Evolutionary conservation across 2,888 invertebrate genomes (phyloP).

Genomic region (Cistogaster globosa): DNA sequence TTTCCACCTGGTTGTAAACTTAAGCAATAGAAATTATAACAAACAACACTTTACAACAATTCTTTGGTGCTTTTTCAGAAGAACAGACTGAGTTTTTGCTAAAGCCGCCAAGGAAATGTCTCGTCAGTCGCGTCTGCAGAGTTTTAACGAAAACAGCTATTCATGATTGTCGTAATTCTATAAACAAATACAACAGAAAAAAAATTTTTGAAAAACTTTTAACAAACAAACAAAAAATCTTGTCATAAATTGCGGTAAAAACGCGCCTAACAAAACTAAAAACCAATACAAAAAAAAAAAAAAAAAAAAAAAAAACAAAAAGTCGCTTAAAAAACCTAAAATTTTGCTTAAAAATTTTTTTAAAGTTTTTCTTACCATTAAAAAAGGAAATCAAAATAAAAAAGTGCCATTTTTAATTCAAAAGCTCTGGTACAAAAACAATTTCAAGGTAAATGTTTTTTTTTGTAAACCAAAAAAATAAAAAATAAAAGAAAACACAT

Average conservation of each 20-base stretch:
- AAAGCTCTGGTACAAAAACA: constrained; percentile 37
- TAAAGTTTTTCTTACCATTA: constrained; percentile 6
- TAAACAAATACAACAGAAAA: constrained; percentile 48
- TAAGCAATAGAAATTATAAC: constrained; percentile 45
- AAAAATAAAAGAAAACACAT: background rate
- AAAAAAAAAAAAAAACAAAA: constrained; percentile 7
- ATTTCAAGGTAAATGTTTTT: constrained; percentile 68
- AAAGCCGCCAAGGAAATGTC: constrained; percentile 77
- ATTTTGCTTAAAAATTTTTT: background rate
- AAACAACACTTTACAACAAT: constrained; percentile 68
- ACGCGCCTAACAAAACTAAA: constrained; percentile 47
- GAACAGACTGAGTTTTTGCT: constrained; percentile 66
- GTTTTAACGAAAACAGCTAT: constrained; percentile 82
- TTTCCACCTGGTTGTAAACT: constrained; percentile 63
- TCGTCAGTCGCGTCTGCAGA: constrained; percentile 82
- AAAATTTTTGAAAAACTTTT: constrained; percentile 48
- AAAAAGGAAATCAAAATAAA: constrained; percentile 28
- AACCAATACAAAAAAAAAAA: constrained; percentile 37
- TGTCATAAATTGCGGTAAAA: constrained; percentile 46
- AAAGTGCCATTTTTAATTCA: constrained; percentile 51
- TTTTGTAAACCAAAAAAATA: constrained; percentile 18
- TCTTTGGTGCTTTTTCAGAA: constrained; percentile 69
- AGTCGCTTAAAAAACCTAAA: background rate
- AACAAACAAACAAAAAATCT: constrained; percentile 24
- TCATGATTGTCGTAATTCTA: constrained; percentile 64